phyloP scores from a whole-genome alignment of 1,140 invertebrate species.

The Bombus ignitus region DNA sequence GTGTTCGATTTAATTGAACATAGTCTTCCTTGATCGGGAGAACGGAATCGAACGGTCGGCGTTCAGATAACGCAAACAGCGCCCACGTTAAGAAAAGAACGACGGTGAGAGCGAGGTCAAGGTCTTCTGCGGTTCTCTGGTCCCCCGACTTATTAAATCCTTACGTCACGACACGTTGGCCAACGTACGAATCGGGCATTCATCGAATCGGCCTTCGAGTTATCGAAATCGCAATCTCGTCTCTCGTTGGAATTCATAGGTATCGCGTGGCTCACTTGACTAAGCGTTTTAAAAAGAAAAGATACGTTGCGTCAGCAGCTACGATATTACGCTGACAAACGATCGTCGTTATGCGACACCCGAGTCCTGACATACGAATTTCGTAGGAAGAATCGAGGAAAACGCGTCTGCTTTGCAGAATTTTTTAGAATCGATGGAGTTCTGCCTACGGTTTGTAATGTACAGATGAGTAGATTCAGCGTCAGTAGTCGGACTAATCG shows the following conservation, averaged over 20 bases:
- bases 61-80: neutral
- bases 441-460: no score
- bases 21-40: no score
- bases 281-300: neutral
- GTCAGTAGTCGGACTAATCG: no score
- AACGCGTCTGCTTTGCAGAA: neutral
- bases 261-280: neutral
- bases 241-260: neutral
- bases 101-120: slow-evolving; percentile 27
- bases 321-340: neutral
- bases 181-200: neutral
- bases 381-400: neutral
- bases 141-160: slow-evolving; percentile 1
- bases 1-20: neutral
- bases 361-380: neutral
- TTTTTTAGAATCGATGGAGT: neutral
- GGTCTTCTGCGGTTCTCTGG: neutral
- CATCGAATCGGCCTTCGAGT: neutral
- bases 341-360: neutral
- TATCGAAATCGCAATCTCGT: neutral
- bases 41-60: neutral
- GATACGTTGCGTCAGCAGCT: neutral
- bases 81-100: slow-evolving; percentile 6
- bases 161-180: slow-evolving; percentile 15
- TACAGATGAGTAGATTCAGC: no score